These are phyloP conservation scores for Yponomeuta cagnagella DNA, from an alignment of 2,888 invertebrate genomes.

Conservation along the genomic window DNA sequence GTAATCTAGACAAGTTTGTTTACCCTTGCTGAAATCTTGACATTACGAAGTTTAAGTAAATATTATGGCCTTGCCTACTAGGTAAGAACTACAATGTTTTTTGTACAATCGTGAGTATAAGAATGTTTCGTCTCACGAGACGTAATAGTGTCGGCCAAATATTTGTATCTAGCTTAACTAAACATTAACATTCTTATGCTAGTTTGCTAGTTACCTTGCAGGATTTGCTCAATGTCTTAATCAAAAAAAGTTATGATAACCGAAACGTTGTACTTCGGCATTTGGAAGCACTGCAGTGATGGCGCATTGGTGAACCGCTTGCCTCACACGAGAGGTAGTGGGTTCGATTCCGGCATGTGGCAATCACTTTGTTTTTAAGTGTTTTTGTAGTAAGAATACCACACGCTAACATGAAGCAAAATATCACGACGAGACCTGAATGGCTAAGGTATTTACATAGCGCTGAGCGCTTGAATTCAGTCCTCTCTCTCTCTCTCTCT, in stretches of 20 bases:
- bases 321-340: too few species aligned
- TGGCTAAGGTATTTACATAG: too few species aligned
- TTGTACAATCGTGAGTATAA: background rate
- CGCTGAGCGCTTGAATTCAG: too few species aligned
- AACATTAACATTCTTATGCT: background rate
- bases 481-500: too few species aligned
- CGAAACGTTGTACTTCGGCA: too few species aligned
- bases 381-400: too few species aligned
- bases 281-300: too few species aligned
- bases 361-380: too few species aligned
- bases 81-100: background rate
- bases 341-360: too few species aligned
- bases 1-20: background rate
- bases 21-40: background rate
- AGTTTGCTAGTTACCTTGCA: background rate
- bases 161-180: background rate
- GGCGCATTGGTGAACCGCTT: too few species aligned
- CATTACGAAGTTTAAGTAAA: background rate
- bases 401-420: too few species aligned
- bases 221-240: background rate
- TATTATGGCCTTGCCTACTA: background rate
- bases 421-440: too few species aligned
- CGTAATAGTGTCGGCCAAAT: background rate
- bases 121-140: constrained; percentile 3
- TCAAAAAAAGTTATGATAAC: background rate